Evolutionary conservation across 2,797 vertebrate species (phyloP), one percentile per base, ranked within the genome.

Genomic region (Anguilla megastoma): DNA sequence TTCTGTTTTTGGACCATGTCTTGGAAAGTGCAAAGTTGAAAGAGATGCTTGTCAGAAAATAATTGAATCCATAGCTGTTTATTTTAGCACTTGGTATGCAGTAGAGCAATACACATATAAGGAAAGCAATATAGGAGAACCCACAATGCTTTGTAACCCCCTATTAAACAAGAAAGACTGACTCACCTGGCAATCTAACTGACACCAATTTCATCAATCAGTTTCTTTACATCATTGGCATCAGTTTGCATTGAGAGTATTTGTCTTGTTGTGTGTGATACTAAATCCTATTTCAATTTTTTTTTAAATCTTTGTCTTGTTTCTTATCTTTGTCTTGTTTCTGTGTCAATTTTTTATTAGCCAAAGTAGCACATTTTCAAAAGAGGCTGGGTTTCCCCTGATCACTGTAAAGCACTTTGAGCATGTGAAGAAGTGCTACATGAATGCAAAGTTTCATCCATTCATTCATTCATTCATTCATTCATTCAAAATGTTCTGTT

Each of bases 31-130:
- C 52, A 33, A 66, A 30, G 45, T 69, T 79, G 82, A 50, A 56
- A 33, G n/a, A 9, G 54, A 24, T 41, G 84, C 84, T 58, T 60
- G 27, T 60, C 30, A 85, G 83, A 74, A 85, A 85, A 45, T 41
- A 8, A 45, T 80, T 52, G 76, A 56, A 74, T 85, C 21, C 60
- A 36, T 48, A 27, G 21, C 79, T 50, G 41, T 84, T 66, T 58
- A 66, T 69, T 84, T 84, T 84, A 33, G 10, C 6, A 85, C 48
- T 24, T 84, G 80, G 66, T 16, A 84, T 60, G 3, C 41, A 45
- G 41, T 45, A 14, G 56, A 87, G 27, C 16, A 41, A 58, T 63
- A 5, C 54, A 85, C 60, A 3, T 56, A 7, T 82, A 82, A 6
- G 24, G n/a, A 50, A 9, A 21, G 41, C 24, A 82, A 48, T 82